A percentile compares a stretch with the other conserved stretches of the same genome.
Evolutionary conservation across 64 coral and sea anemone species (phyloP).

Genomic region (Montipora foliosa): DNA sequence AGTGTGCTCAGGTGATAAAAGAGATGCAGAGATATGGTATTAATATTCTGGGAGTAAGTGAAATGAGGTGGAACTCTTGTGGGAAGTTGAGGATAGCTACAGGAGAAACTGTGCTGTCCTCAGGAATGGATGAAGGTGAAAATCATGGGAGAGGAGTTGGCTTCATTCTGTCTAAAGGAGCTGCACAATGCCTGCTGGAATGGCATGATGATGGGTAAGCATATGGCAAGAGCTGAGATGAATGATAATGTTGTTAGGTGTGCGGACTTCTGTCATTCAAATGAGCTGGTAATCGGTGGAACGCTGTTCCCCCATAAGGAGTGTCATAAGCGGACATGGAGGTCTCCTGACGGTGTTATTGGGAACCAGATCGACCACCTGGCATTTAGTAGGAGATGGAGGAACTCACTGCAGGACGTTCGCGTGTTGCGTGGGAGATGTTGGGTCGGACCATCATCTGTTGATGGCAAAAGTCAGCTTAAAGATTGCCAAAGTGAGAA

Average conservation of each 20-base stretch:
- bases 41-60: slow-evolving; percentile 58
- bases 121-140: slow-evolving; percentile 22
- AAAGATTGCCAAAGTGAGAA: slow-evolving; percentile 12
- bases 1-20: slow-evolving; percentile 11
- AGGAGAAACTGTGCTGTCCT: slow-evolving; percentile 48
- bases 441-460: slow-evolving; percentile 41
- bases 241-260: slow-evolving; percentile 27
- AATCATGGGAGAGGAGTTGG: slow-evolving; percentile 45
- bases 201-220: slow-evolving; percentile 30
- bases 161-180: slow-evolving; percentile 43
- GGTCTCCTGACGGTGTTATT: slow-evolving; percentile 27
- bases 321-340: slow-evolving; percentile 32
- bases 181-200: background rate
- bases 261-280: background rate
- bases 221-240: slow-evolving; percentile 18
- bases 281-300: slow-evolving; percentile 5
- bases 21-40: slow-evolving; percentile 35
- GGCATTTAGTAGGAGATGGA: slow-evolving; percentile 32
- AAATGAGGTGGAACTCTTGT: slow-evolving; percentile 40
- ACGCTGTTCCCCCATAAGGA: background rate
- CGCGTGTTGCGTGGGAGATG: slow-evolving; percentile 35
- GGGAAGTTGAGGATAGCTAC: slow-evolving; percentile 6
- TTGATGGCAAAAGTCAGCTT: slow-evolving; percentile 30
- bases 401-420: slow-evolving; percentile 33
- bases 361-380: slow-evolving; percentile 51